Percentiles rank a stretch among this genome's conserved stretches.
Evolutionary conservation across 2,113 vertebrate genomes (phyloP).

Genomic region (Psettodes erumei): DNA sequence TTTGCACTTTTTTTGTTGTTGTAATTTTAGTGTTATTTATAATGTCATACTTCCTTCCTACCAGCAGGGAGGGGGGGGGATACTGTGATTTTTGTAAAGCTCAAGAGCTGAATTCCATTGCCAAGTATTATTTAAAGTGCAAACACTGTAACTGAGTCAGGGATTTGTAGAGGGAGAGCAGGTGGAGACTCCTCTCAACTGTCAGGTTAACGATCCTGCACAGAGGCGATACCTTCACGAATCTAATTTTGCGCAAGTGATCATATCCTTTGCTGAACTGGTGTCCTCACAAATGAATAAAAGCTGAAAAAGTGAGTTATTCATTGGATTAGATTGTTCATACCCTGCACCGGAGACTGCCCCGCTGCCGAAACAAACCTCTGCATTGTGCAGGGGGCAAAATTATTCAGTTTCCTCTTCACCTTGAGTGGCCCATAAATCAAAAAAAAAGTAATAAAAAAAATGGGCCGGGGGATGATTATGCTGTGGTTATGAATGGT

Average conservation of each 20-base stretch:
- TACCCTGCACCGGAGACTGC: neutral
- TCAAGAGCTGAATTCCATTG: slow-evolving; percentile 40
- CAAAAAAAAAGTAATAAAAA: slow-evolving; percentile 37
- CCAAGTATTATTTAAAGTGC: slow-evolving; percentile 46
- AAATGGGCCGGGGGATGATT: slow-evolving; percentile 26
- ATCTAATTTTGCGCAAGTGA: slow-evolving; percentile 37
- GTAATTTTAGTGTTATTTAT: slow-evolving; percentile 60
- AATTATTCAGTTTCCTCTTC: slow-evolving; percentile 47
- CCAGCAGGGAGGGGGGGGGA: neutral
- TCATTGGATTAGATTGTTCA: slow-evolving; percentile 21
- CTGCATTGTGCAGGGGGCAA: slow-evolving; percentile 33
- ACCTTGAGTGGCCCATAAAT: slow-evolving; percentile 52
- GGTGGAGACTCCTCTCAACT: slow-evolving; percentile 12
- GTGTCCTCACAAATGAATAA: slow-evolving; percentile 64
- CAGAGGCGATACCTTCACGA: slow-evolving; percentile 40
- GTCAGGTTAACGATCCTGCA: slow-evolving; percentile 5
- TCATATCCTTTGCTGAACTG: slow-evolving; percentile 39
- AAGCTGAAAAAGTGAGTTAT: slow-evolving; percentile 43
- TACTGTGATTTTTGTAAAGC: slow-evolving; percentile 75
- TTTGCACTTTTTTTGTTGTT: slow-evolving; percentile 72
- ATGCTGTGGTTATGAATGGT: slow-evolving; percentile 41
- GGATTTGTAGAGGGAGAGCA: slow-evolving; percentile 42
- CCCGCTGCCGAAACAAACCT: slow-evolving; percentile 41
- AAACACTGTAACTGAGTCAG: slow-evolving; percentile 71
- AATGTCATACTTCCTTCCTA: slow-evolving; percentile 48